Conservation (phyloP, 2,113 vertebrate genomes). For the Azemiops feae region DNA sequence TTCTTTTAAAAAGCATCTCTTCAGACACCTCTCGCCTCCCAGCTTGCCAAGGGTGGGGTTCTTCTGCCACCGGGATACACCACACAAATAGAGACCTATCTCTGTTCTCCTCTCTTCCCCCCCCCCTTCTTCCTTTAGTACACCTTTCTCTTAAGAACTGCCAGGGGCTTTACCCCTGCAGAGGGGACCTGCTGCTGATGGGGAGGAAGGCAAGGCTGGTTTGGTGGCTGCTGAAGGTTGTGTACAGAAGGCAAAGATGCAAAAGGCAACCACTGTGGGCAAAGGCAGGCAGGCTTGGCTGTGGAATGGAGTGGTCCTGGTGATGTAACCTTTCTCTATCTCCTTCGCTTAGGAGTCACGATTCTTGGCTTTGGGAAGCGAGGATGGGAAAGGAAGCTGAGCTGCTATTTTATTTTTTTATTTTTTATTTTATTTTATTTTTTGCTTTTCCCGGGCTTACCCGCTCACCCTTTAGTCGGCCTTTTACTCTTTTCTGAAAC, state of each 20-base stretch:
- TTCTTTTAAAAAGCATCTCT: conserved; percentile 7
- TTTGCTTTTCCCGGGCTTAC: conserved; percentile 59
- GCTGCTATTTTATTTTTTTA: not conserved
- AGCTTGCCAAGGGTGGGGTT: not conserved
- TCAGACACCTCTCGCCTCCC: conserved; percentile 11
- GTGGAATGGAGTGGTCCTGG: conserved; percentile 49
- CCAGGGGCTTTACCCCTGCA: conserved; percentile 4
- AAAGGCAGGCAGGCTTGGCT: conserved; percentile 20
- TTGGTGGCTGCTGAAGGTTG: too few species aligned
- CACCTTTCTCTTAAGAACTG: conserved; percentile 29
- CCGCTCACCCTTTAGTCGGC: conserved; percentile 2
- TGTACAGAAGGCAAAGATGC: not conserved
- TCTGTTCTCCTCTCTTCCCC: not conserved
- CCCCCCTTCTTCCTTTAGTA: conserved; percentile 34
- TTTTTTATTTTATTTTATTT: too few species aligned
- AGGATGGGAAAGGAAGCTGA: conserved; percentile 23
- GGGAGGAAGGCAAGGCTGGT: not conserved
- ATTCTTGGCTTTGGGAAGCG: conserved; percentile 45
- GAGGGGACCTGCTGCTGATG: conserved; percentile 17
- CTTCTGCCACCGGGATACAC: not conserved
- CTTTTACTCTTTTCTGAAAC: conserved; percentile 73
- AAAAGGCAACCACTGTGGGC: conserved; percentile 41
- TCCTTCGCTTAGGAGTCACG: conserved; percentile 33
- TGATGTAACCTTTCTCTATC: conserved; percentile 57
- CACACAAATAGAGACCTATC: not conserved